Percentiles rank a stretch among this genome's conserved stretches.
These are phyloP conservation scores for Periophthalmus modestus DNA, from an alignment of 2,113 vertebrate genomes.

Conservation along the genomic window DNA sequence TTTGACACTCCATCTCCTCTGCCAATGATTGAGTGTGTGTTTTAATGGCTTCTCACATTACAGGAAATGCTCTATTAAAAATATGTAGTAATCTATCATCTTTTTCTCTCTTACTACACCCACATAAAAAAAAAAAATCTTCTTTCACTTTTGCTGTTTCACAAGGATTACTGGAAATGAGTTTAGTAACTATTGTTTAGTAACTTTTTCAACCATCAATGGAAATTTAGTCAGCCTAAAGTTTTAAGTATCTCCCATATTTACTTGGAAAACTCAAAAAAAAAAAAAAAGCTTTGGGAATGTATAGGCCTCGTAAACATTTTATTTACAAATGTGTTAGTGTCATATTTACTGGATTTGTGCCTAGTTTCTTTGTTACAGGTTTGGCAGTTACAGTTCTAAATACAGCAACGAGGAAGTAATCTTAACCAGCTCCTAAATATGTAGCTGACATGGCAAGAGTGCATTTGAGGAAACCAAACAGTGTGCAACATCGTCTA, in stretches of 20 bases:
- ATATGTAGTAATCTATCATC: not conserved
- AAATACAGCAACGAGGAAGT: constrained; percentile 49
- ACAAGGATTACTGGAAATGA: not conserved
- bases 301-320: not conserved
- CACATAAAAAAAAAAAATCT: not conserved
- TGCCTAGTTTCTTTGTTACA: constrained; percentile 19
- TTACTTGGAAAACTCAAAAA: not conserved
- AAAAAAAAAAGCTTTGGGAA: too few relatives aligned
- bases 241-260: not conserved
- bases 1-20: constrained; percentile 11
- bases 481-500: not conserved
- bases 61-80: constrained; percentile 33
- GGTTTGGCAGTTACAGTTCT: constrained; percentile 20
- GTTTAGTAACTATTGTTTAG: not conserved
- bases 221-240: too few relatives aligned
- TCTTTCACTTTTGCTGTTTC: not conserved
- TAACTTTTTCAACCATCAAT: not conserved
- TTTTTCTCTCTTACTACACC: not conserved
- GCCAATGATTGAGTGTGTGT: constrained; percentile 3
- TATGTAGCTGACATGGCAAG: not conserved
- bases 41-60: constrained; percentile 40
- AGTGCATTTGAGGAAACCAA: not conserved
- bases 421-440: constrained; percentile 18
- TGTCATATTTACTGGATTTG: not conserved
- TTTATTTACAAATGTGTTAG: not conserved